Conservation (phyloP, 2,113 vertebrate genomes). For the Syrrhaptes paradoxus region DNA sequence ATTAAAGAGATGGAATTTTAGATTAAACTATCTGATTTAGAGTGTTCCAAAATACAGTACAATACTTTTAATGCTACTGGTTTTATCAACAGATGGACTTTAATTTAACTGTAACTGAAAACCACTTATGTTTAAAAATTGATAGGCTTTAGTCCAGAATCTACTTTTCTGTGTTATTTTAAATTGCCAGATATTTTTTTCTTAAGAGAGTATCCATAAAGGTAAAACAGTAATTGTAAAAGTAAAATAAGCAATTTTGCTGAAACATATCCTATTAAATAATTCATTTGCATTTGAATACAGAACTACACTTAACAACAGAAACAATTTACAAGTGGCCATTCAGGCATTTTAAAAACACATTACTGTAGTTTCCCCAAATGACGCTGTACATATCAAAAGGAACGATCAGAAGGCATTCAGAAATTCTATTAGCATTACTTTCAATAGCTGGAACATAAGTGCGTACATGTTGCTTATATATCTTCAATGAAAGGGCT, state of each 20-base stretch:
- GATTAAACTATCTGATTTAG: slow-evolving; percentile 4
- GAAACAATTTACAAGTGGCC: slow-evolving; percentile 26
- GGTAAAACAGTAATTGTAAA: slow-evolving; percentile 14
- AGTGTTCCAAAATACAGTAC: not conserved
- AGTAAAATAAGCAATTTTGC: not conserved
- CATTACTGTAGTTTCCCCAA: not conserved
- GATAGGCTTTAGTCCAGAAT: not conserved
- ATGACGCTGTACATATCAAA: not conserved
- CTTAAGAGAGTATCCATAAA: not conserved
- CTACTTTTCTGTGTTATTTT: not conserved
- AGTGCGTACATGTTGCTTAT: not conserved
- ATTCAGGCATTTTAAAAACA: slow-evolving; percentile 7
- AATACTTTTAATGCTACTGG: not conserved
- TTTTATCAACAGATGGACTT: not conserved
- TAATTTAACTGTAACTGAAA: not conserved
- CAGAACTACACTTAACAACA: slow-evolving; percentile 1
- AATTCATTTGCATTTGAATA: slow-evolving; percentile 19
- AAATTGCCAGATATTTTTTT: not conserved
- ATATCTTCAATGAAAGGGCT: not conserved
- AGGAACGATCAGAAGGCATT: not conserved
- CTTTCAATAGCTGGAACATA: not conserved
- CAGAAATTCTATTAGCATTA: slow-evolving; percentile 40
- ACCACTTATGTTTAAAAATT: not conserved
- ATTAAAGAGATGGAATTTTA: slow-evolving; percentile 35
- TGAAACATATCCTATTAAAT: slow-evolving; percentile 27